phyloP scores from a whole-genome alignment of 2,888 invertebrate genomes.

The Polymixis flavicincta region DNA sequence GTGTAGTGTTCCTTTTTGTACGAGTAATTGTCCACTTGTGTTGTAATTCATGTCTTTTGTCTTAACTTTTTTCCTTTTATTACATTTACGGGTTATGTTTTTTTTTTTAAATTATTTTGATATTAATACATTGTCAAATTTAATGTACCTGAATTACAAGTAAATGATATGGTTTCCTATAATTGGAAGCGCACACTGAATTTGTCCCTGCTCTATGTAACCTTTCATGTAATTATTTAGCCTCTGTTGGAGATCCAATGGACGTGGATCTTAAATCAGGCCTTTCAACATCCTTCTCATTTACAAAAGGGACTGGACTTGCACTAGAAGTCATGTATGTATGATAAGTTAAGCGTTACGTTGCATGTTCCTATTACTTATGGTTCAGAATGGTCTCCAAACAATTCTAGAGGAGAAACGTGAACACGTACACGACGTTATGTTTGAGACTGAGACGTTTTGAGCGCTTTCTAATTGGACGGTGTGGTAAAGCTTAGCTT shows the following conservation, averaged over 20 bases:
- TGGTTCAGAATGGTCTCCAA: constrained; percentile 35
- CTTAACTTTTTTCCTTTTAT: no score
- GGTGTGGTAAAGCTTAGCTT: neutral
- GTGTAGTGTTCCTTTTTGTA: no score
- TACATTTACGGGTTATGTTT: no score
- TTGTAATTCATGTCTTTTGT: no score
- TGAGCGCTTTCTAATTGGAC: constrained; percentile 14
- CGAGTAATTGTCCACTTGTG: no score
- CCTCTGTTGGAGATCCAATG: neutral
- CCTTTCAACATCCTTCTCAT: neutral
- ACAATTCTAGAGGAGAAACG: constrained; percentile 36
- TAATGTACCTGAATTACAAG: no score
- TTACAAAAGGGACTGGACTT: neutral
- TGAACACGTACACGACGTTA: constrained; percentile 37
- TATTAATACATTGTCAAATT: no score
- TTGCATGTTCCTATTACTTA: constrained; percentile 24
- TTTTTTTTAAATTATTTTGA: no score
- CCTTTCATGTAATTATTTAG: no score
- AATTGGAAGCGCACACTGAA: no score
- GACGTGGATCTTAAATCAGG: neutral
- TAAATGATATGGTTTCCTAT: no score
- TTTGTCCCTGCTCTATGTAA: no score
- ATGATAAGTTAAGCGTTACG: constrained; percentile 19
- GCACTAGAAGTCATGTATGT: neutral
- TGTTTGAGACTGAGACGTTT: constrained; percentile 2